These are phyloP conservation scores for Sebastes paucispinis DNA, from an alignment of 2,797 vertebrate genomes.

Conservation along the genomic window DNA sequence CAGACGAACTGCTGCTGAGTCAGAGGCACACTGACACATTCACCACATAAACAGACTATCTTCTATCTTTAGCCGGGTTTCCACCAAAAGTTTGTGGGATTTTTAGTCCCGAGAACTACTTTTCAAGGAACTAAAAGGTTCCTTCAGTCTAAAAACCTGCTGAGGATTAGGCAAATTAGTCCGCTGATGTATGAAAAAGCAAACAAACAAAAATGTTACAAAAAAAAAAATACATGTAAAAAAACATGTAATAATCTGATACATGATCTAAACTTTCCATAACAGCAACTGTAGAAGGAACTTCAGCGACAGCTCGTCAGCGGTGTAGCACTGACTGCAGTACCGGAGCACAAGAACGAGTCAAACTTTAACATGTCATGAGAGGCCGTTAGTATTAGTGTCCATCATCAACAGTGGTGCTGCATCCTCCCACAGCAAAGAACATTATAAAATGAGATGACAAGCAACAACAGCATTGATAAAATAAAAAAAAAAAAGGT, in stretches of 20 bases:
- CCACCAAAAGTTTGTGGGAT: too few species aligned
- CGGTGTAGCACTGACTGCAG: background rate
- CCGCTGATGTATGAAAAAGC: too few species aligned
- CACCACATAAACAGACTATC: too few species aligned
- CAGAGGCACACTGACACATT: too few species aligned
- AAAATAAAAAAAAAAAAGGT: background rate
- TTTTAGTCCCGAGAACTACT: too few species aligned
- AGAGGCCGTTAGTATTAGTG: background rate
- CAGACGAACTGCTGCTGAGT: background rate
- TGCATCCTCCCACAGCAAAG: slow-evolving; percentile 18
- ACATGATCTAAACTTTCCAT: background rate
- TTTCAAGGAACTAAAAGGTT: too few species aligned
- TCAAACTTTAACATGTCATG: background rate
- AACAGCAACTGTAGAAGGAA: background rate
- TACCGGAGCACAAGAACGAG: background rate
- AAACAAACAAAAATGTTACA: too few species aligned
- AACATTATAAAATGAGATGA: slow-evolving; percentile 63
- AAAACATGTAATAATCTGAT: too few species aligned
- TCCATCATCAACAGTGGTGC: background rate
- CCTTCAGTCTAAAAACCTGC: too few species aligned
- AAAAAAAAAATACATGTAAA: too few species aligned
- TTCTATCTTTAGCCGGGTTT: too few species aligned
- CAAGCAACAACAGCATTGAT: slow-evolving; percentile 36
- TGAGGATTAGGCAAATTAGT: too few species aligned
- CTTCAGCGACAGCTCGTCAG: background rate